These are phyloP conservation scores for Galagoides demidoff DNA, from an alignment of 2,797 vertebrate species.

Conservation along the genomic window DNA sequence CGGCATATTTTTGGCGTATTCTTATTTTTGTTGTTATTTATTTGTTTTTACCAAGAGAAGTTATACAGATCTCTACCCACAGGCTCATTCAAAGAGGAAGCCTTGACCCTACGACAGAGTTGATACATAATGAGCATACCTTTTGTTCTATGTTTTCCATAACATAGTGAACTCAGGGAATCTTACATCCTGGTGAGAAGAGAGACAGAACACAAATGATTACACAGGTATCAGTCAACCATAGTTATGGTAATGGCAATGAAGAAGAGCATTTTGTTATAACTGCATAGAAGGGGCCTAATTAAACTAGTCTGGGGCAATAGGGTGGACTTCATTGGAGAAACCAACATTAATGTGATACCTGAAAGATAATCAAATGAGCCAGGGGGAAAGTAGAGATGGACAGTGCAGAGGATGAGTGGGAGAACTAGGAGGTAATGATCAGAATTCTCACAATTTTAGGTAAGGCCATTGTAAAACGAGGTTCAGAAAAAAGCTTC, in stretches of 20 bases:
- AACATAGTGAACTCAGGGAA: not conserved
- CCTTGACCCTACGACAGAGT: not conserved
- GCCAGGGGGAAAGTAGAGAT: not conserved
- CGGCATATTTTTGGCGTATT: not conserved
- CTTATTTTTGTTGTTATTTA: not conserved
- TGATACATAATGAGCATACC: not conserved
- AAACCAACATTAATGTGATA: not conserved
- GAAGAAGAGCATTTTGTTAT: not conserved
- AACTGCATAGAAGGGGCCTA: not conserved
- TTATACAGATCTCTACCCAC: not conserved
- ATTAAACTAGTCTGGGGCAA: not conserved
- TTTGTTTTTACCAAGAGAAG: not conserved
- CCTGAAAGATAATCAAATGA: not conserved
- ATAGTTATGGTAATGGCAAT: not conserved
- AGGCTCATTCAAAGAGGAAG: not conserved
- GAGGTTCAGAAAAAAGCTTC: not conserved
- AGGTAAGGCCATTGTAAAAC: not conserved
- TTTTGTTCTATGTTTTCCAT: not conserved
- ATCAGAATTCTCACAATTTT: not conserved
- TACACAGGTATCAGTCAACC: constrained; percentile 15
- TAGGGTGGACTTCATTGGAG: not conserved
- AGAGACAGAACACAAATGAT: not conserved
- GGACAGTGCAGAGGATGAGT: not conserved
- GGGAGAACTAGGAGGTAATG: not conserved
- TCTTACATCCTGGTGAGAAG: not conserved